Conservation (phyloP, 2,888 invertebrate genomes). For the Penaeus monodon region DNA sequence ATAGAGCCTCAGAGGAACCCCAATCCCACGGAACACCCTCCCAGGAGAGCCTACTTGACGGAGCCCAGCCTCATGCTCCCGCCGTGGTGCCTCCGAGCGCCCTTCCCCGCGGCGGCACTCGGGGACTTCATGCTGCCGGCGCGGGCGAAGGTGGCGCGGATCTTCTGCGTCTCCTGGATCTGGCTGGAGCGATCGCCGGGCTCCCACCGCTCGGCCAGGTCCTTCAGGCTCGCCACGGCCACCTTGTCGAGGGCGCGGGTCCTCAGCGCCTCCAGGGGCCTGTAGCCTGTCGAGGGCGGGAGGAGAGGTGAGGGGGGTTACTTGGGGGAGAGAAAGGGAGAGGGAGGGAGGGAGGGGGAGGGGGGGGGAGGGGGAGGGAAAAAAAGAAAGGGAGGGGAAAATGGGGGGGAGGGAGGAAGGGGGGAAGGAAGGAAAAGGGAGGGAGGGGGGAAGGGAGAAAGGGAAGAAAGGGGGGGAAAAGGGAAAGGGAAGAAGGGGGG, state of each 20-base stretch:
- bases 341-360: background rate
- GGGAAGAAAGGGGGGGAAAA: background rate
- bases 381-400: too few relatives aligned
- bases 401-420: background rate
- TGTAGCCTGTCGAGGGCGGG: slow-evolving; percentile 20
- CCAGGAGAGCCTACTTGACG: background rate
- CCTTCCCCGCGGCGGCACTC: too few relatives aligned
- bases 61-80: slow-evolving; percentile 4
- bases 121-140: slow-evolving; percentile 22
- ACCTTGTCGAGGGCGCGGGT: slow-evolving; percentile 38
- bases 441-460: background rate
- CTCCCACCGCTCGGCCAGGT: slow-evolving; percentile 45
- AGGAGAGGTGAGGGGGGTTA: background rate
- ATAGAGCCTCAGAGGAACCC: too few relatives aligned
- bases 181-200: slow-evolving; percentile 4
- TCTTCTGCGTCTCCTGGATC: slow-evolving; percentile 33
- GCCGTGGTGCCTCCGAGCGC: too few relatives aligned
- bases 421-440: background rate
- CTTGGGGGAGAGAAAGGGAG: background rate
- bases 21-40: too few relatives aligned
- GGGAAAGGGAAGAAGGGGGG: background rate
- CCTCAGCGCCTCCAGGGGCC: slow-evolving; percentile 35
- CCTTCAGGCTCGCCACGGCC: slow-evolving; percentile 40
- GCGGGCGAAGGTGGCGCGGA: slow-evolving; percentile 25
- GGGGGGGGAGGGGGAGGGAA: background rate